These are phyloP conservation scores for Drosophila recens DNA, from an alignment of 2,888 invertebrate species.

Conservation along the genomic window DNA sequence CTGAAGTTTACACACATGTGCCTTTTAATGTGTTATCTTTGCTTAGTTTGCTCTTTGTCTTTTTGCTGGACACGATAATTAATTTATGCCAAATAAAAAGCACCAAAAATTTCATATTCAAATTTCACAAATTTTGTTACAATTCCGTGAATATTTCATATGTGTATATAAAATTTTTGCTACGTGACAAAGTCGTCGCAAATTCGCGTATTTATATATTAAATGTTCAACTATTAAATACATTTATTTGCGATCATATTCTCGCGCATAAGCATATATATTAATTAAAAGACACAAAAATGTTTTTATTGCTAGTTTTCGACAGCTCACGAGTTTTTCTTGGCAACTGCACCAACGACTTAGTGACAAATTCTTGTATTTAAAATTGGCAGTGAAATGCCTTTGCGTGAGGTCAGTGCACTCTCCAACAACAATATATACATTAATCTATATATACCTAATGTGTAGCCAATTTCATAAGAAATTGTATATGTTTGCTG, in stretches of 20 bases:
- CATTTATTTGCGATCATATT: conserved; percentile 25
- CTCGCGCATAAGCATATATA: conserved; percentile 7
- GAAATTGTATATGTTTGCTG: neutral
- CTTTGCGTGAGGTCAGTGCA: conserved; percentile 61
- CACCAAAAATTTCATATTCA: conserved; percentile 1
- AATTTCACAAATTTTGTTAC: conserved; percentile 33
- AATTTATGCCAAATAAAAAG: conserved; percentile 3
- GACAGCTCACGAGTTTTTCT: conserved; percentile 49
- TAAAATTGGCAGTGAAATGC: conserved; percentile 25
- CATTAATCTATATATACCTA: conserved; percentile 4
- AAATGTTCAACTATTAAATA: conserved; percentile 5
- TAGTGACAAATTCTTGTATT: conserved; percentile 8
- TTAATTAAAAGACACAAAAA: conserved; percentile 13
- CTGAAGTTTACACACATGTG: conserved; percentile 9
- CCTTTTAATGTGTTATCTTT: conserved; percentile 26
- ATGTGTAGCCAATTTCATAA: neutral
- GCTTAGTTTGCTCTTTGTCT: conserved; percentile 2
- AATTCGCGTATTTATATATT: conserved; percentile 16
- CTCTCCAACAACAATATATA: conserved; percentile 17
- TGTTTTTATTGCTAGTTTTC: conserved; percentile 38
- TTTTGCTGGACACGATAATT: conserved; percentile 18
- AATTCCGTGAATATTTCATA: conserved; percentile 11
- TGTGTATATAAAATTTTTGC: conserved; percentile 5
- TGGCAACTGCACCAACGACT: conserved; percentile 29
- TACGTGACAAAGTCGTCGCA: conserved; percentile 38